Conservation (phyloP, 2,797 vertebrate genomes). For the Protonibea diacanthus region DNA sequence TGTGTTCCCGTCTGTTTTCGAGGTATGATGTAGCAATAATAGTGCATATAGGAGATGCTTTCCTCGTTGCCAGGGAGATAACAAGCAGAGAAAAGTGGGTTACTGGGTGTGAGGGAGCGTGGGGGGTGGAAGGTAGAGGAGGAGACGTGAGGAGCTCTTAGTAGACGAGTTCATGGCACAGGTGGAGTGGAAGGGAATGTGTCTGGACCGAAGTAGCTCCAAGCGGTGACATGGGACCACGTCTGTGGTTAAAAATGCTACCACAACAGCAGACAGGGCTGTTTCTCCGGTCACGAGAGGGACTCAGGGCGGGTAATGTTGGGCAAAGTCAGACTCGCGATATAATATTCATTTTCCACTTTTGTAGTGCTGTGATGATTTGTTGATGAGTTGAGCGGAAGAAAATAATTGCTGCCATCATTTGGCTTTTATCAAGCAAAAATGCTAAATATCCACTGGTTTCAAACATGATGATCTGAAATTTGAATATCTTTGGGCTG, state of each 20-base stretch:
- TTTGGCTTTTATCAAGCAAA: not conserved
- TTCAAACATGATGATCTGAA: not conserved
- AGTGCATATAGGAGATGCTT: conserved; percentile 38
- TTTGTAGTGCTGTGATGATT: not conserved
- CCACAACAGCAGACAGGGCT: not conserved
- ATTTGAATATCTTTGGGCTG: not conserved
- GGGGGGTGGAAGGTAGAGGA: conserved; percentile 63
- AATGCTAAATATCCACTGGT: not conserved
- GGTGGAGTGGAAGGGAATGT: conserved; percentile 85
- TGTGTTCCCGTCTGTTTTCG: not conserved
- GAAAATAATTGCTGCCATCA: not conserved
- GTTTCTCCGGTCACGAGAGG: not conserved
- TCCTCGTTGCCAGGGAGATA: conserved; percentile 69
- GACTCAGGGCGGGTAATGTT: not conserved
- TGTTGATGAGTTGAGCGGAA: not conserved
- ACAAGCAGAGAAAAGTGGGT: conserved; percentile 74
- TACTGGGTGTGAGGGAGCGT: conserved; percentile 54
- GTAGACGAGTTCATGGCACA: conserved; percentile 73
- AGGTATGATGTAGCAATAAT: not conserved
- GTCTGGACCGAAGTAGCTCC: conserved; percentile 81
- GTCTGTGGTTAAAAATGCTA: conserved; percentile 32
- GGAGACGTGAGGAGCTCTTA: conserved; percentile 54
- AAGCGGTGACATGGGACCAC: conserved; percentile 61
- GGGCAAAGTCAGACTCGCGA: not conserved
- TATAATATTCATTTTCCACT: not conserved